phyloP scores from a whole-genome alignment of 2,888 invertebrate genomes.

The Rhabditophanes sp. region DNA sequence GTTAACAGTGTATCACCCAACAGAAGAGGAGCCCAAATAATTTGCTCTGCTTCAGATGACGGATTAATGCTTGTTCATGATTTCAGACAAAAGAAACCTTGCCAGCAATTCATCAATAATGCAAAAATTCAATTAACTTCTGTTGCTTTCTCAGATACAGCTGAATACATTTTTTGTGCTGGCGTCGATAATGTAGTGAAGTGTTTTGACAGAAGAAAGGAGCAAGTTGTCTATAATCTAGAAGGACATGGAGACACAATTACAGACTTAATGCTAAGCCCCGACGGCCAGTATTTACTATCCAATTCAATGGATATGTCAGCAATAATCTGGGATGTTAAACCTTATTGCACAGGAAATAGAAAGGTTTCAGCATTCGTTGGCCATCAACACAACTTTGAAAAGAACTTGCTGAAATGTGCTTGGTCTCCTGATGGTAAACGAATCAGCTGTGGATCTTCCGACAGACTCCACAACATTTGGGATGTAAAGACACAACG shows the following conservation, averaged over 20 bases:
- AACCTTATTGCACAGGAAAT: conserved; percentile 71
- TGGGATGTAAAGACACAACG: conserved; percentile 83
- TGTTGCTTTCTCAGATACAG: conserved; percentile 81
- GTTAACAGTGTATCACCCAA: conserved; percentile 53
- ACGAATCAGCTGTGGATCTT: conserved; percentile 72
- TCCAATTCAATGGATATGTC: conserved; percentile 84
- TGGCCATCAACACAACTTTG: conserved; percentile 92
- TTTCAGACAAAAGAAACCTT: conserved; percentile 65
- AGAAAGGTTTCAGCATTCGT: conserved; percentile 67
- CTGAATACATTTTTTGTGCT: conserved; percentile 79
- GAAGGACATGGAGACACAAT: conserved; percentile 87
- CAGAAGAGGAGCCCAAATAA: conserved; percentile 69
- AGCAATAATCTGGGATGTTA: conserved; percentile 84
- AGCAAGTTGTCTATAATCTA: conserved; percentile 62
- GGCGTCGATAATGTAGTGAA: conserved; percentile 94
- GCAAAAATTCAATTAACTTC: conserved; percentile 55
- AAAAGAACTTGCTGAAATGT: conserved; percentile 81
- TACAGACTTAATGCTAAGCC: conserved; percentile 67
- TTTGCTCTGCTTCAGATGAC: conserved; percentile 88
- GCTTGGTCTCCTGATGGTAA: conserved; percentile 84
- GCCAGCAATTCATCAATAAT: conserved; percentile 50
- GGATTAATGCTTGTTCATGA: conserved; percentile 72
- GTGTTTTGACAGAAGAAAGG: conserved; percentile 54
- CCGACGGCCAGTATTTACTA: conserved; percentile 59
- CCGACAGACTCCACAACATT: conserved; percentile 77